Percentiles rank a stretch among this genome's conserved stretches.
phyloP scores from a whole-genome alignment of 2,797 vertebrate species.

The Rhabdophis nuchalis region DNA sequence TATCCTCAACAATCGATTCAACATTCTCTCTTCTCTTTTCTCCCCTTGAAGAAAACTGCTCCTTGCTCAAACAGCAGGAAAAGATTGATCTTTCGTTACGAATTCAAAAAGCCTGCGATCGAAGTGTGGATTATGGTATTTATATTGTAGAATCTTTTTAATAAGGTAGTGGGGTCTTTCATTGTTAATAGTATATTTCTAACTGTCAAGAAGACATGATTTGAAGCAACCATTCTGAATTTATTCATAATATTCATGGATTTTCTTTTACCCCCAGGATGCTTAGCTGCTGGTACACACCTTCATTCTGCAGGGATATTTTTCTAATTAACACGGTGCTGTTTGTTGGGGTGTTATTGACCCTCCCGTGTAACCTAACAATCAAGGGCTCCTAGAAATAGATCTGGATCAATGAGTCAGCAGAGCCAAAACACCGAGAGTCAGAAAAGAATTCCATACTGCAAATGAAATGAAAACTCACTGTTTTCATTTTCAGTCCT shows the following conservation, averaged over 20 bases:
- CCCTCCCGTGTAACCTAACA: too few species aligned
- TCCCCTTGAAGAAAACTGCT: conserved; percentile 57
- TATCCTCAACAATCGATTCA: not conserved
- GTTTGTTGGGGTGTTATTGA: not conserved
- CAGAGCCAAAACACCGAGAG: not conserved
- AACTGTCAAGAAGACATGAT: not conserved
- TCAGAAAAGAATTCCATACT: not conserved
- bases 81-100: not conserved
- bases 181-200: not conserved
- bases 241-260: too few species aligned
- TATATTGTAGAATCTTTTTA: not conserved
- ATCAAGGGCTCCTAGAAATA: not conserved
- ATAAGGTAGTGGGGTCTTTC: not conserved
- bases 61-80: conserved; percentile 16
- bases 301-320: not conserved
- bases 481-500: not conserved
- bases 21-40: not conserved
- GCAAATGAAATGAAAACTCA: not conserved
- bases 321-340: not conserved
- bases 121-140: conserved; percentile 62
- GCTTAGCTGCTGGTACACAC: not conserved
- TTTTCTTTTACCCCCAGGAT: not conserved
- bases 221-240: not conserved
- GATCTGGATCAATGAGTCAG: not conserved
- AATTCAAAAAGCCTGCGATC: conserved; percentile 47